phyloP scores from a whole-genome alignment of 1,140 invertebrate species.

The Macrocentrus cingulum region DNA sequence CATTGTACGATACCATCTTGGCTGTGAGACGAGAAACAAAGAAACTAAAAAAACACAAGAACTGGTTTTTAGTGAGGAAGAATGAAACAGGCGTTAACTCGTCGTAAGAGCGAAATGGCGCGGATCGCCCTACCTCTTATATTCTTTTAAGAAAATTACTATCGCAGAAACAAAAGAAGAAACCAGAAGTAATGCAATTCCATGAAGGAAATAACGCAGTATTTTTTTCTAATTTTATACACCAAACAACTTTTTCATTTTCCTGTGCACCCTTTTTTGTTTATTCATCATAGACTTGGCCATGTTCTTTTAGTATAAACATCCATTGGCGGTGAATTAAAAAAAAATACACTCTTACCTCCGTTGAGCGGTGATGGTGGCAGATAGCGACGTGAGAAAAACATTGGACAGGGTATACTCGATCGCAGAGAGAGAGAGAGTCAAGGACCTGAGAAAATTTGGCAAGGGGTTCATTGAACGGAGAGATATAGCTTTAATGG shows the following conservation, averaged over 20 bases:
- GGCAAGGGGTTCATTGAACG: conserved; percentile 46
- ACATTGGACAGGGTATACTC: too few species aligned
- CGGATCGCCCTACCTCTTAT: conserved; percentile 20
- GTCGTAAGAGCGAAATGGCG: conserved; percentile 26
- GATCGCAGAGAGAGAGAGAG: conserved; percentile 47
- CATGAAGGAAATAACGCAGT: conserved; percentile 7
- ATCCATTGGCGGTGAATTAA: too few species aligned
- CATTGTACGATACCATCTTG: conserved; percentile 14
- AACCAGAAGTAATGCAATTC: conserved; percentile 22
- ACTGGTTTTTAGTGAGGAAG: conserved; percentile 25
- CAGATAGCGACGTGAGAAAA: too few species aligned
- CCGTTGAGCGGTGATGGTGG: too few species aligned
- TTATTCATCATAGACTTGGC: not conserved
- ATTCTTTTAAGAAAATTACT: conserved; percentile 27
- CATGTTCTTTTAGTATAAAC: not conserved
- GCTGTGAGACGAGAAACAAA: conserved; percentile 9
- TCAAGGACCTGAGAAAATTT: conserved; percentile 28
- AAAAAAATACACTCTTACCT: too few species aligned
- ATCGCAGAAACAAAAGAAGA: conserved; percentile 6
- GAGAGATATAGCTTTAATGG: conserved; percentile 27
- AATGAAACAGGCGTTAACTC: conserved; percentile 28
- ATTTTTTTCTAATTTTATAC: conserved; percentile 5
- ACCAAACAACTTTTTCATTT: not conserved
- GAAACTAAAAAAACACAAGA: conserved; percentile 9
- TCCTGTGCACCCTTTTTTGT: conserved; percentile 13